A percentile compares a stretch with the other conserved stretches of the same genome.
phyloP scores from a whole-genome alignment of 2,113 vertebrate species.

The Pantherophis guttatus region DNA sequence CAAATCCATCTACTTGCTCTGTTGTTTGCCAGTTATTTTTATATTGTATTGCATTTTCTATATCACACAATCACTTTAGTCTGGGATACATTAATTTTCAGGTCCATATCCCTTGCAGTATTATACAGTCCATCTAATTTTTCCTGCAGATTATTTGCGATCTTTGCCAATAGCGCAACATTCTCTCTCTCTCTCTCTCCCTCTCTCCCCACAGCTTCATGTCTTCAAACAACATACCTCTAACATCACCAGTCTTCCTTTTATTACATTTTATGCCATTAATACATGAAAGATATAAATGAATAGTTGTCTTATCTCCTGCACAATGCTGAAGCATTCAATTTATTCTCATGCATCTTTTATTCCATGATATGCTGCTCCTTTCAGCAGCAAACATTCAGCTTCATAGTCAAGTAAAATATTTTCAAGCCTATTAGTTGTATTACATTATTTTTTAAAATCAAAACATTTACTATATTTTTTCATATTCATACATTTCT shows the following conservation, averaged over 20 bases:
- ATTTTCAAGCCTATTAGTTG: not conserved
- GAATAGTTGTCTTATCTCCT: not conserved
- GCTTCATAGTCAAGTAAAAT: not conserved
- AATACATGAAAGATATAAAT: not conserved
- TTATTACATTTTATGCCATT: not conserved
- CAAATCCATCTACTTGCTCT: not conserved
- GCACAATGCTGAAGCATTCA: not conserved
- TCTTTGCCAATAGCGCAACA: not conserved
- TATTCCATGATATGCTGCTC: not conserved
- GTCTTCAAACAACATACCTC: not conserved
- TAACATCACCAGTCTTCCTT: not conserved
- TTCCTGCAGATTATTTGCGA: not conserved
- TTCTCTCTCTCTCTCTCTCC: not conserved
- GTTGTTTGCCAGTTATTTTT: not conserved
- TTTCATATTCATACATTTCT: not conserved
- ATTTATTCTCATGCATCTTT: not conserved
- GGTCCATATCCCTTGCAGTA: not conserved
- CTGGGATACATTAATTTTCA: not conserved
- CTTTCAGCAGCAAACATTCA: not conserved
- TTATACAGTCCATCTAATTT: not conserved
- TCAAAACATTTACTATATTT: not conserved
- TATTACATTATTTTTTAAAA: not conserved
- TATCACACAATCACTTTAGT: not conserved
- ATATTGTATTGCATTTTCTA: not conserved
- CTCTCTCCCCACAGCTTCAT: not conserved